Percentiles rank a stretch among this genome's conserved stretches.
These are phyloP conservation scores for Lithophane leautieri DNA, from an alignment of 2,888 invertebrate species.

Conservation along the genomic window DNA sequence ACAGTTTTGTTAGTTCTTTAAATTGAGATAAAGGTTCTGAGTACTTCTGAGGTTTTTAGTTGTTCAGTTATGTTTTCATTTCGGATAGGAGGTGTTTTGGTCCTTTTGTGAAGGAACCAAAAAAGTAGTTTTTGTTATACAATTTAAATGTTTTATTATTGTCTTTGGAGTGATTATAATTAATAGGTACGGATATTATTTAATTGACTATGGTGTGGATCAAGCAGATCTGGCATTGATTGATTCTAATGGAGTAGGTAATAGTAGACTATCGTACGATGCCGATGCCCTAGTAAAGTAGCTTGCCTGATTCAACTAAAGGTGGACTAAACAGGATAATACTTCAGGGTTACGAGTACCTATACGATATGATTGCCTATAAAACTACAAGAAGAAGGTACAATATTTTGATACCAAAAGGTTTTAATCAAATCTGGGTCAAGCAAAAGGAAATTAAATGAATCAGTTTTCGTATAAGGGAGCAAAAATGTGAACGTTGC, in stretches of 20 bases:
- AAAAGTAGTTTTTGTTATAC: neutral
- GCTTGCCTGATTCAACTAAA: neutral
- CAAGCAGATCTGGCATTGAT: neutral
- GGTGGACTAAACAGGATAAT: neutral
- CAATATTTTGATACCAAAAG: slow-evolving; percentile 10
- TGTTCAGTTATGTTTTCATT: neutral
- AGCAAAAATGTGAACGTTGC: slow-evolving; percentile 36
- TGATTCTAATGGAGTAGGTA: neutral
- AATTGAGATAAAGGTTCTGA: neutral
- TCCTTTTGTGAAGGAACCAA: neutral
- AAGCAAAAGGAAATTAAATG: slow-evolving; percentile 26
- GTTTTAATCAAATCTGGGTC: slow-evolving; percentile 31
- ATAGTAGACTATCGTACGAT: slow-evolving; percentile 8
- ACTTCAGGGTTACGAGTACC: neutral
- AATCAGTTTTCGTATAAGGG: slow-evolving; percentile 36
- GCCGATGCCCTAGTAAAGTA: neutral
- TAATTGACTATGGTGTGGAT: neutral
- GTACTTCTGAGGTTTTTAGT: neutral
- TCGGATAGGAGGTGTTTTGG: neutral
- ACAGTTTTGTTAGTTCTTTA: slow-evolving; percentile 37
- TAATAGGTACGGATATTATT: neutral
- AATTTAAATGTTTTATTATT: neutral
- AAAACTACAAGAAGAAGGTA: slow-evolving; percentile 7
- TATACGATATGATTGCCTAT: neutral
- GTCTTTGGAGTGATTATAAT: neutral